Evolutionary conservation across 2,888 invertebrate species (phyloP), one percentile per base, ranked within the genome.

Genomic region (Branchellion lobata): DNA sequence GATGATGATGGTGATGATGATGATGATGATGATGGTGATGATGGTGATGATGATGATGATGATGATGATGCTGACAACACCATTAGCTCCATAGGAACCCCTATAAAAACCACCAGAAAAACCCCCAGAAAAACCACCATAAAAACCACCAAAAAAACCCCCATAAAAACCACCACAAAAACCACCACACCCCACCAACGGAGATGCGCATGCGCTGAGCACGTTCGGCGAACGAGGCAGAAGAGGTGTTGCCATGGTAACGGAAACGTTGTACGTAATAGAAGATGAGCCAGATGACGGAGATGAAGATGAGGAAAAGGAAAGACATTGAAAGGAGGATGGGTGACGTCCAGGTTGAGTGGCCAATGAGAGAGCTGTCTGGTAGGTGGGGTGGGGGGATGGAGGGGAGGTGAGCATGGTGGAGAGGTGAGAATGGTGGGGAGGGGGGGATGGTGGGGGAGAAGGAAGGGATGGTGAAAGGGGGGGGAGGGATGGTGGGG

Each of bases 241-340:
- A 57, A n/a, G 61, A 8, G 5, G 61, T n/a, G 61, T 57, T 57
- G 21, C 61, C 61, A 24, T 65, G 77, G 29, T 57, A 95, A 81
- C 96, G 90, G 89, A 96, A 95, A 83, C 95, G 90, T 89, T 96
- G 96, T 78, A 96, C 93, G 88, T 96, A 96, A 90, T 96, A 96
- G 89, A 96, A 96, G 81, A 96, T 92, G 71, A 96, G 91, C 96
- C 96, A 96, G 31, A 95, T 94, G 84, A 96, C 89, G 0, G 95
- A 95, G 83, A 96, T 95, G 84, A 95, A 92, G 94, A 96, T 95
- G 84, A 96, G 90, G 81, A 96, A 93, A 84, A 96, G 94, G 90
- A 96, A 96, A 0, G 95, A 95, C 84, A 96, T 94, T 82, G 95
- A 95, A 80, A 96, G 95, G 88, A 96, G 95, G 84, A 96, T 90